phyloP scores from a whole-genome alignment of 2,113 vertebrate species.

The Bufo bufo region DNA sequence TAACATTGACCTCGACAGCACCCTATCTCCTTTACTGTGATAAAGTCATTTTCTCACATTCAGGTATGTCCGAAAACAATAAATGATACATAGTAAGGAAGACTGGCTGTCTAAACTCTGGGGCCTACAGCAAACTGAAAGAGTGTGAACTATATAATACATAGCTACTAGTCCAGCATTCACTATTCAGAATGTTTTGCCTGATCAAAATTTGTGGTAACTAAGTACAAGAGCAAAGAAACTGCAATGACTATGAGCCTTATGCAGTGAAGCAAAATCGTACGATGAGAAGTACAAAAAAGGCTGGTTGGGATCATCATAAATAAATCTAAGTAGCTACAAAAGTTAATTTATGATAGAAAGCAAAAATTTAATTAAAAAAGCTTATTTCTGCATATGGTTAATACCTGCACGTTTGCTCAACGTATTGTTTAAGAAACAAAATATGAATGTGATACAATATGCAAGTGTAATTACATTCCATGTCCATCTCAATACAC shows the following conservation, averaged over 20 bases:
- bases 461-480: conserved; percentile 16
- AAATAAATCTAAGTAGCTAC: not conserved
- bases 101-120: no score
- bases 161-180: no score
- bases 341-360: not conserved
- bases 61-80: no score
- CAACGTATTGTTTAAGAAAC: conserved; percentile 8
- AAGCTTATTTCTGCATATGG: not conserved
- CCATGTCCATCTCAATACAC: not conserved
- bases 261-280: not conserved
- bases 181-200: no score
- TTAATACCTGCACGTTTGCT: not conserved
- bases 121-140: no score
- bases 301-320: not conserved
- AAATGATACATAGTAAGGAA: no score
- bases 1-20: no score
- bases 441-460: not conserved
- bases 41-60: no score
- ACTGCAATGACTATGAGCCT: not conserved
- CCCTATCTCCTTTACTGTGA: no score
- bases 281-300: not conserved
- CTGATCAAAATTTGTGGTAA: no score
- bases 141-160: no score
- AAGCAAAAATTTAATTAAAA: not conserved
- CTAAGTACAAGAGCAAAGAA: no score